Evolutionary conservation across 2,888 invertebrate species (phyloP), one percentile per base, ranked within the genome.

Genomic region (Lepidocyrtoides sp.): DNA sequence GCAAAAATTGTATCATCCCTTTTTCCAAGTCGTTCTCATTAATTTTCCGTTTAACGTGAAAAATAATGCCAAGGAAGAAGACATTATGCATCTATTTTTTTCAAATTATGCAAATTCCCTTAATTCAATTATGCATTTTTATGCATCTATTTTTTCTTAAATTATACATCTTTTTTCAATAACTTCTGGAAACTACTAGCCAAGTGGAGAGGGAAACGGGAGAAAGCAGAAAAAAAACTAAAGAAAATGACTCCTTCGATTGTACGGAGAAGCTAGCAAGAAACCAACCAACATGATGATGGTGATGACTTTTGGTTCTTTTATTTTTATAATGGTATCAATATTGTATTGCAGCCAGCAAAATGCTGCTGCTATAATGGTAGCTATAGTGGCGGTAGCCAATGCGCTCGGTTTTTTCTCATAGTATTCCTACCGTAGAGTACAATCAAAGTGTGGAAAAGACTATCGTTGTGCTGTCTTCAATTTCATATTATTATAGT

Each of bases 241-340:
- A 54, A 26, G 10, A n/a, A 69, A 63, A 82, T 63, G 10, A 82
- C 63, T 83, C 29, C 41, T 63, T 8, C 32, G n/a, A 66, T 5
- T n/a, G 36, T 26, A 63, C 7, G 63, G 10, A 63, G 57, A n/a
- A 57, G 14, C 29, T 32, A 66, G n/a, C 2, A 66, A 20, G 41
- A 8, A 69, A 41, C 17, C 41, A 41, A 41, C 41, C 41, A 17
- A 8, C 41, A 41, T 2, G 5, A 36, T 69, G 36, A 17, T n/a
- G 36, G 36, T 20, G 10, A 69, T n/a, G 82, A 60, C 54, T 82
- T 82, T 82, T 44, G 20, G 14, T 77, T 77, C 77, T 20, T n/a
- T n/a, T n/a, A n/a, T 32, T 54, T 77, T 81, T 69, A 69, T 69
- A 69, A 69, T 41, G 69, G 10, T 41, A 36, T 20, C 69, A 69